These are phyloP conservation scores for Orchestes rusci DNA, from an alignment of 2,888 invertebrate genomes.

Conservation along the genomic window DNA sequence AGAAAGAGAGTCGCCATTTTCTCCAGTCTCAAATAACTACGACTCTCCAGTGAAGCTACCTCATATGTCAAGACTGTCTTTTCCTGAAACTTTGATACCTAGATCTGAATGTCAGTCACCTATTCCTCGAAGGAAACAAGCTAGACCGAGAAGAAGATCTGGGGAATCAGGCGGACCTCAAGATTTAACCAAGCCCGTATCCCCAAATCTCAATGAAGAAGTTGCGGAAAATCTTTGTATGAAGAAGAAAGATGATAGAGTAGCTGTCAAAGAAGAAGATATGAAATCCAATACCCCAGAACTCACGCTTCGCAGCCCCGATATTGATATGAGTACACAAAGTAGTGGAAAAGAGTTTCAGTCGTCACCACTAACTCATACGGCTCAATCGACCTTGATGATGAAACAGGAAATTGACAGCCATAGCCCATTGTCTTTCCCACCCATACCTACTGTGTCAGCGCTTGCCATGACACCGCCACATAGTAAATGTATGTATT, in stretches of 20 bases:
- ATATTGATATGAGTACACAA: constrained; percentile 39
- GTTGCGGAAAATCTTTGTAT: constrained; percentile 55
- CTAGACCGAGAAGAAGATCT: constrained; percentile 70
- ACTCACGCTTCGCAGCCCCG: constrained; percentile 29
- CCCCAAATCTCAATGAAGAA: constrained; percentile 37
- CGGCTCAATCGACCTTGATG: constrained; percentile 41
- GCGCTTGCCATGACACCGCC: constrained; percentile 75
- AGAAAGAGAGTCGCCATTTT: constrained; percentile 36
- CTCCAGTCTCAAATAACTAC: constrained; percentile 42
- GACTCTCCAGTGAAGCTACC: constrained; percentile 45
- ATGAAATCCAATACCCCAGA: constrained; percentile 31
- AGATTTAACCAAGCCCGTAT: constrained; percentile 47
- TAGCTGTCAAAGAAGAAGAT: constrained; percentile 30
- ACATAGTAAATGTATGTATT: constrained; percentile 60
- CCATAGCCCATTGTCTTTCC: constrained; percentile 56
- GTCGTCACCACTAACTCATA: constrained; percentile 38
- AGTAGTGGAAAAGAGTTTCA: constrained; percentile 40
- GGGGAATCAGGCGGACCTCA: constrained; percentile 63
- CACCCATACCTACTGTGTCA: constrained; percentile 65
- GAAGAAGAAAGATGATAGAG: constrained; percentile 40
- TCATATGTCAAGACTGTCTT: constrained; percentile 43
- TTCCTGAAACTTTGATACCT: constrained; percentile 42
- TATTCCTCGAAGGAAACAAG: constrained; percentile 79
- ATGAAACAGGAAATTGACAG: constrained; percentile 41
- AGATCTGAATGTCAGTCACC: constrained; percentile 54